Conservation (phyloP, 2,888 invertebrate genomes). For the Drosophila prostipennis region DNA sequence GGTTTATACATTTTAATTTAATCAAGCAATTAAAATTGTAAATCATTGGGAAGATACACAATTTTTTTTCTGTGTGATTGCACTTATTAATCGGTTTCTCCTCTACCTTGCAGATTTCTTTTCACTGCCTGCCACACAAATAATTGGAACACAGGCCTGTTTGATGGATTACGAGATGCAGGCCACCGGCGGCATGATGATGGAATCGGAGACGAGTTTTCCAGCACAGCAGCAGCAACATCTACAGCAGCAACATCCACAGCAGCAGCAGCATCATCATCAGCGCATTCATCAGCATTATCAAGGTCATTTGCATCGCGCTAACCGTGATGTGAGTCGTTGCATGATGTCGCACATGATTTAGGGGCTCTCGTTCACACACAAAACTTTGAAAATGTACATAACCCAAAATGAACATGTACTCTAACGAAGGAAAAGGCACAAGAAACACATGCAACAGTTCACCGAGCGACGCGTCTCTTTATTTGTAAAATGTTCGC, state of each 20-base stretch:
- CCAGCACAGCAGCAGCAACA: conserved; percentile 40
- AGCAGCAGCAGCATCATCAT: conserved; percentile 49
- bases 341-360: conserved; percentile 83
- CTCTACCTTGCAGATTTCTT: conserved; percentile 72
- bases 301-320: conserved; percentile 83
- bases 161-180: conserved; percentile 76
- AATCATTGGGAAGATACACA: too few species aligned
- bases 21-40: background rate
- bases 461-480: conserved; percentile 65
- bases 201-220: conserved; percentile 35
- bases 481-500: conserved; percentile 44
- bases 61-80: background rate
- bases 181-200: conserved; percentile 41
- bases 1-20: background rate
- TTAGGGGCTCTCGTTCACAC: conserved; percentile 59
- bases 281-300: conserved; percentile 69
- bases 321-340: conserved; percentile 83
- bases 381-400: conserved; percentile 13
- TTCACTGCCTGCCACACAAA: conserved; percentile 78
- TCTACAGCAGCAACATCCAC: conserved; percentile 14
- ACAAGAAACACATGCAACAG: conserved; percentile 57
- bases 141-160: conserved; percentile 79
- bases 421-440: conserved; percentile 14
- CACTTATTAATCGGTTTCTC: conserved; percentile 3
- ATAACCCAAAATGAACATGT: conserved; percentile 19